A percentile compares a stretch with the other conserved stretches of the same genome.
phyloP scores from a whole-genome alignment of 2,888 invertebrate species.

The Neoscelio sp. region DNA sequence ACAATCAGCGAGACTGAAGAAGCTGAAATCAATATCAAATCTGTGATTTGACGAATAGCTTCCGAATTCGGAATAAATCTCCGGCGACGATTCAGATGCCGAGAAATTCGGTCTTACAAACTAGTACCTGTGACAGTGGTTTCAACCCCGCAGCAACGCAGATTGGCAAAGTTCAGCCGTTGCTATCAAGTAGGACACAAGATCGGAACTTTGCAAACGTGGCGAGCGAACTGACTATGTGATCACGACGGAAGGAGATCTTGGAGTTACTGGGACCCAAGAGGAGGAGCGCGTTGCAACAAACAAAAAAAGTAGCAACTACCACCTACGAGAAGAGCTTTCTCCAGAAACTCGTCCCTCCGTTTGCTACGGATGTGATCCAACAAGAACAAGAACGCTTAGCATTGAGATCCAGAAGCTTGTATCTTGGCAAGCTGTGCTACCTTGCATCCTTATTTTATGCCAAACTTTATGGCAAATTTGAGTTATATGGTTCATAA shows the following conservation, averaged over 20 bases:
- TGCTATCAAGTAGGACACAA: conserved; percentile 63
- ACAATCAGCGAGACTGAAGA: conserved; percentile 10
- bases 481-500: conserved; percentile 24
- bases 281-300: conserved; percentile 47
- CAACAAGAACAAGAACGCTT: conserved; percentile 47
- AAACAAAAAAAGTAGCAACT: conserved; percentile 49
- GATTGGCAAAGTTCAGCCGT: conserved; percentile 55
- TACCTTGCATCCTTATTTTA: conserved; percentile 40
- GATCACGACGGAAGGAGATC: conserved; percentile 57
- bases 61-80: conserved; percentile 37
- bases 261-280: conserved; percentile 37
- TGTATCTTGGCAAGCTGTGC: conserved; percentile 51
- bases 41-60: conserved; percentile 28
- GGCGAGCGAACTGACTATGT: conserved; percentile 64
- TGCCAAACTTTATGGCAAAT: conserved; percentile 32
- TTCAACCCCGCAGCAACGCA: conserved; percentile 50
- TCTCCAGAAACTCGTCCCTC: conserved; percentile 61
- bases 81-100: conserved; percentile 30
- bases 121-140: conserved; percentile 61
- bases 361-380: conserved; percentile 52
- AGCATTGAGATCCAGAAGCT: conserved; percentile 35
- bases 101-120: conserved; percentile 57
- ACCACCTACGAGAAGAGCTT: conserved; percentile 62
- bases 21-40: conserved; percentile 53
- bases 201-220: conserved; percentile 67